A percentile compares a stretch with the other conserved stretches of the same genome.
Conservation (phyloP, 2,797 vertebrate species). For the Poeciliopsis turneri region DNA sequence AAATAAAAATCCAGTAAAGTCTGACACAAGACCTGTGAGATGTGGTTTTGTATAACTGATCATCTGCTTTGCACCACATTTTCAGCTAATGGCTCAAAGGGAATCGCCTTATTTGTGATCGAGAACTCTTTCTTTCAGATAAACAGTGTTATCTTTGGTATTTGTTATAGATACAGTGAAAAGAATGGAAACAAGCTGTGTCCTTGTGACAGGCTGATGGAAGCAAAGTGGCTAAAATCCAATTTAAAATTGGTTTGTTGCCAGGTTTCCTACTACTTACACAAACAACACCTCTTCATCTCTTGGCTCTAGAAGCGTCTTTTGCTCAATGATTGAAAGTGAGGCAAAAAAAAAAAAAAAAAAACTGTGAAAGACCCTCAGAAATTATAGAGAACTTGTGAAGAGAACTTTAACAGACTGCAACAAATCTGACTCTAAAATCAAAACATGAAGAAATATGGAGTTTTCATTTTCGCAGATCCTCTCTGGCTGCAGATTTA, state of each 20-base stretch:
- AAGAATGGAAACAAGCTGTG: neutral
- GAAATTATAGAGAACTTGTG: neutral
- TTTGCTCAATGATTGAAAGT: neutral
- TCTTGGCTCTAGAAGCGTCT: neutral
- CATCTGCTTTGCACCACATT: neutral
- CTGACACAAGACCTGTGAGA: neutral
- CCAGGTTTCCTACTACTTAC: neutral
- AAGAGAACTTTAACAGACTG: neutral
- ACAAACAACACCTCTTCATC: neutral
- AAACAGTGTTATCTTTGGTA: neutral
- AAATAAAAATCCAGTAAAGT: no score
- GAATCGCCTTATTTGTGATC: neutral
- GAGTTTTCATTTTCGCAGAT: neutral
- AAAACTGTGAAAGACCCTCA: neutral
- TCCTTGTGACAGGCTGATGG: conserved; percentile 1
- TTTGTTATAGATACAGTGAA: neutral
- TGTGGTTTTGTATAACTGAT: neutral
- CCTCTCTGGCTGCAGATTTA: neutral
- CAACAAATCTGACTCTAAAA: neutral
- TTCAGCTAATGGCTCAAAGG: neutral
- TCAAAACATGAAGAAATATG: neutral
- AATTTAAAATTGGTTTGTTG: conserved; percentile 1
- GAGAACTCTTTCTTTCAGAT: neutral
- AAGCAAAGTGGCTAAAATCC: neutral
- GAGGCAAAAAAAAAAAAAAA: neutral